Base-by-base conservation (phyloP, 2,113 vertebrate species). In the Chamaea fasciata region DNA sequence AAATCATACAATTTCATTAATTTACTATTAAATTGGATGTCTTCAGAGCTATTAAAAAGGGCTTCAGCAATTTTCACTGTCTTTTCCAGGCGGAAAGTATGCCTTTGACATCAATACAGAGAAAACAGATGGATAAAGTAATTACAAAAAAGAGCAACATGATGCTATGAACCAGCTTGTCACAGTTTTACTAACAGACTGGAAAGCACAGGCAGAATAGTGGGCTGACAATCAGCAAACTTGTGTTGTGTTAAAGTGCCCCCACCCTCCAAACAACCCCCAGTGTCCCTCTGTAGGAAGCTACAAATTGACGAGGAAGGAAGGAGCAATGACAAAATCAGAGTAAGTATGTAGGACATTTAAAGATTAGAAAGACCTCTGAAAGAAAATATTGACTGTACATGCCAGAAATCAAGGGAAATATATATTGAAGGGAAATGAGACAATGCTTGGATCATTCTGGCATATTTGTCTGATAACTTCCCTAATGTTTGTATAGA, bases 41-140 rank as follows among this genome's bases (percentile, higher is more conserved):
- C 90, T 88, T 86, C 59, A 74, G 60, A 92, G 75, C 69, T 86
- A 86, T 95, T 94, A 68, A 88, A 88, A 97, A 95, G 63, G 60
- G 53, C 52, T 92, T 85, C 79, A 76, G 77, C 69, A 73, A 86
- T 83, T 92, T 88, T 87, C 42, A 80, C 33, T 79, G 41, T 64
- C 94, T 94, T 85, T 73, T 41, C 63, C 15, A 17, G 15, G 21
- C 47, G 81, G 37, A 65, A 94, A 90, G 41, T 77, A 78, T 62
- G 62, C 14, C 47, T 92, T 65, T 92, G 95, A 95, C 90, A 96
- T 92, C 88, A 76, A 71, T 35, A 50, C 65, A 64, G 52, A 77
- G 57, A 50, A 86, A 95, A 96, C 85, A 90, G 89, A 92, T 89
- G 70, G 88, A 75, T 42, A 46, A 80, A 92, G 49, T 18, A 50